Base-by-base conservation (phyloP, 2,888 invertebrate genomes). In the Erebia ligea region DNA sequence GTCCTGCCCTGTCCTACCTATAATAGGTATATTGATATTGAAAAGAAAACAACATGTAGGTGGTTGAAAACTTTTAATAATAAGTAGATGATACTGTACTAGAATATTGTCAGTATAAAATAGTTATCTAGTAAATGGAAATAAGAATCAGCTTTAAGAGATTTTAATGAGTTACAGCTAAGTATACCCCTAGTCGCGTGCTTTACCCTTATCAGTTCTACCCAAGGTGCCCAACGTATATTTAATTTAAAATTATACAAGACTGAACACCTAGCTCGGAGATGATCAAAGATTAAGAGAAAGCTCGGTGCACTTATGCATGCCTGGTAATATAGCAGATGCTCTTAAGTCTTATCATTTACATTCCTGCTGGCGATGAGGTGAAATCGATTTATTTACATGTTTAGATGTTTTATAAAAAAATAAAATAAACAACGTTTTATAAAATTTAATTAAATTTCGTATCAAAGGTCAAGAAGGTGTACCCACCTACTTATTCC, bases 241-340 rank as follows among this genome's bases (percentile, higher is more conserved):
- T 68, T 72, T 72, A 74, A 68, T 34, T 72, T 67, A 61, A 69
- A 66, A 68, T 68, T 69, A n/a, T n/a, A 67, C 21, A 34, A 64
- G 61, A 63, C 69, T 64, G 70, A 67, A 64, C 68, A 58, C 69
- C 58, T 45, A 45, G 50, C n/a, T 52, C 67, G 66, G 56, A 69
- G 70, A 75, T 75, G 65, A 70, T 74, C 62, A 52, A 63, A 68
- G 76, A 78, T 78, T 71, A 74, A 77, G 83, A 77, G 83, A 84
- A 84, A 85, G 83, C 78, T 77, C 72, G 69, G 76, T 72, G 73
- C 77, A 80, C 79, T 76, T 76, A 73, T 76, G 73, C 74, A 79
- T 77, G 73, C 73, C 73, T 75, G 77, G 74, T 76, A 74, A 75
- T 76, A 72, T 70, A 67, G 70, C 75, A 73, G 71, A 72, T 72